Conservation (phyloP, 35 echinoderm and acorn worm species). For the Heliocidaris erythrogramma region DNA sequence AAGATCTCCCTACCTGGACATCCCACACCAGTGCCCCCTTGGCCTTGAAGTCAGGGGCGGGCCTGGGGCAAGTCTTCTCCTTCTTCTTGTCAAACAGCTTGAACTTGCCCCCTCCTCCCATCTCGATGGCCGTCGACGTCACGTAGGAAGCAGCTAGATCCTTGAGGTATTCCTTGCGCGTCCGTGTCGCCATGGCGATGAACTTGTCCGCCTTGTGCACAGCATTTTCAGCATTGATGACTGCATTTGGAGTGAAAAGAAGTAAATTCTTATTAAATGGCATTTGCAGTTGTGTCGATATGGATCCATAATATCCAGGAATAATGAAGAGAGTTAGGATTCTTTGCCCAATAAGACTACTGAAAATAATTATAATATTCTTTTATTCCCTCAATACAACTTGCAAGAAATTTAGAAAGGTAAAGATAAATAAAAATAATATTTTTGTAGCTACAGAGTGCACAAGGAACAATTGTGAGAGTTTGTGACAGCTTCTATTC, state of each 20-base stretch:
- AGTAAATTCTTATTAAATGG: not conserved
- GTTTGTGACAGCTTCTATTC: too few species aligned
- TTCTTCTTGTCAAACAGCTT: conserved; percentile 90
- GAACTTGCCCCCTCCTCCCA: conserved; percentile 77
- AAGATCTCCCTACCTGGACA: conserved; percentile 72
- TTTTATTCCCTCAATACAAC: too few species aligned
- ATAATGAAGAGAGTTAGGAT: too few species aligned
- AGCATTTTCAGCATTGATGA: conserved; percentile 98
- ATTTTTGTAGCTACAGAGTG: too few species aligned
- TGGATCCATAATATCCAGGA: too few species aligned
- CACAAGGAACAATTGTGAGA: too few species aligned
- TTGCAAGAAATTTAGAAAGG: too few species aligned
- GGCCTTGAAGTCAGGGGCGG: conserved; percentile 78
- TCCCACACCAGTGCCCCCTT: conserved; percentile 93
- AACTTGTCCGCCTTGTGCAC: conserved; percentile 98
- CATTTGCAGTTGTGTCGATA: too few species aligned
- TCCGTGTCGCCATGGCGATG: conserved; percentile 93
- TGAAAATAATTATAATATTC: too few species aligned
- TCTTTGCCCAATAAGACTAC: too few species aligned
- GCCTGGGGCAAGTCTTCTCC: conserved; percentile 78
- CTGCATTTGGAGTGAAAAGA: conserved; percentile 42
- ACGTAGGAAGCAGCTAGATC: conserved; percentile 91
- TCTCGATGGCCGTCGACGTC: conserved; percentile 79
- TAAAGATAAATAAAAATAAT: too few species aligned
- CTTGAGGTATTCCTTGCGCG: conserved; percentile 86